phyloP scores from a whole-genome alignment of 2,888 invertebrate species.

The Netelia melanura region DNA sequence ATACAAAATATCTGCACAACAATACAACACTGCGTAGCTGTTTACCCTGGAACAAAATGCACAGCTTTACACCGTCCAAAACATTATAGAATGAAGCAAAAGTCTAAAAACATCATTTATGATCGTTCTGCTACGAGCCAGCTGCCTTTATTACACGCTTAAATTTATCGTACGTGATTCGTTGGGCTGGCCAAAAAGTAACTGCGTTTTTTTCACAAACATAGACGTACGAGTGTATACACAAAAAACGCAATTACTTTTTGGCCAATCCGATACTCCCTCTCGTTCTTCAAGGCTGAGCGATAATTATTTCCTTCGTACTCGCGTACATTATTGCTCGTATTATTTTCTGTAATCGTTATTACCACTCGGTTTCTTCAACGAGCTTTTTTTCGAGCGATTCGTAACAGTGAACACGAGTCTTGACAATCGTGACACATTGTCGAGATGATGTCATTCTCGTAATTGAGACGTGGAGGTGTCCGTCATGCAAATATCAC shows the following conservation, averaged over 20 bases:
- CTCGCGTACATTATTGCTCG: neutral
- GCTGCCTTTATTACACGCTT: neutral
- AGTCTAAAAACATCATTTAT: constrained; percentile 36
- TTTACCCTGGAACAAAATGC: constrained; percentile 70
- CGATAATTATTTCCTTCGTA: constrained; percentile 13
- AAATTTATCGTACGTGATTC: constrained; percentile 13
- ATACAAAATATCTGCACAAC: neutral
- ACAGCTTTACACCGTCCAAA: constrained; percentile 40
- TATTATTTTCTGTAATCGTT: neutral
- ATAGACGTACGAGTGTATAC: too few relatives aligned
- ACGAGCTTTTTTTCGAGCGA: constrained; percentile 32
- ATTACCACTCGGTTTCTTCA: constrained; percentile 22
- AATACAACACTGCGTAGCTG: constrained; percentile 32
- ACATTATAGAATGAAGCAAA: constrained; percentile 5
- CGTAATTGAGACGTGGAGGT: neutral
- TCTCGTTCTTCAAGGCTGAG: constrained; percentile 14
- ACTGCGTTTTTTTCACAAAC: too few relatives aligned
- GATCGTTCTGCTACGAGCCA: constrained; percentile 32
- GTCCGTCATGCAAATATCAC: too few relatives aligned
- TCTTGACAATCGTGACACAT: neutral
- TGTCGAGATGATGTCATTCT: constrained; percentile 9
- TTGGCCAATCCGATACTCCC: too few relatives aligned
- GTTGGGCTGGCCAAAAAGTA: neutral
- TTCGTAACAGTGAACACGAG: constrained; percentile 7
- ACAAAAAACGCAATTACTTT: too few relatives aligned